Base-by-base conservation (phyloP, 1,140 invertebrate species). In the Liolophura sinensis region DNA sequence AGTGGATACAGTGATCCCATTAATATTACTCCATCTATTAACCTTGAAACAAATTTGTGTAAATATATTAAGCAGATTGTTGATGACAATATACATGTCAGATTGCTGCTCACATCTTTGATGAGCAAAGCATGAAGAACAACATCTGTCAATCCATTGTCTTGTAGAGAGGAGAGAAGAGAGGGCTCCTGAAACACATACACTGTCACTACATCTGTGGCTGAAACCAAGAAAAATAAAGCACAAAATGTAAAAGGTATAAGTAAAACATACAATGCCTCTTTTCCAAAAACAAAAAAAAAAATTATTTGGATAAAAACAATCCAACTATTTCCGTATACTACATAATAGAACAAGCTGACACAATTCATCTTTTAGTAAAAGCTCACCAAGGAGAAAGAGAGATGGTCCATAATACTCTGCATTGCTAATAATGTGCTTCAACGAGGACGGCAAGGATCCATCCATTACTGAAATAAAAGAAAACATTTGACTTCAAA, bases 131-230 rank as follows among this genome's bases (percentile, higher is more conserved):
- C 92, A 81, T 94, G 91, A 6, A 95, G 83, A 52, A 96, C 91
- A 48, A 95, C 92, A 85, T 94, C 92, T 18, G 94, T 96, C n/a
- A 96, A 85, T 31, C 93, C 93, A 82, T 92, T 93, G 78, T 95
- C 93, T 74, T 85, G 83, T 24, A 96, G 82, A 0, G 92, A 91
- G 0, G 92, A 93, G 6, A 96, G 79, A 48, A 96, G 81, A 5
- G 93, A 92, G 0, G 94, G 94, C 83, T 96, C 94, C 88, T 96
- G 94, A 84, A 95, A 96, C 15, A 96, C 92, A 76, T 95, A 96
- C 7, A 94, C 93, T 4, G 94, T 95, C 16, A 96, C 93, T 24
- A 96, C 91, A 85, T 95, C 93, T 1, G 93, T 93, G 25, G 93
- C 94, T 86, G 75, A 65, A 83, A 82, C 55, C 61, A 14, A 71